Evolutionary conservation across 2,113 vertebrate species (phyloP).

Genomic region (Solenodon paradoxus): DNA sequence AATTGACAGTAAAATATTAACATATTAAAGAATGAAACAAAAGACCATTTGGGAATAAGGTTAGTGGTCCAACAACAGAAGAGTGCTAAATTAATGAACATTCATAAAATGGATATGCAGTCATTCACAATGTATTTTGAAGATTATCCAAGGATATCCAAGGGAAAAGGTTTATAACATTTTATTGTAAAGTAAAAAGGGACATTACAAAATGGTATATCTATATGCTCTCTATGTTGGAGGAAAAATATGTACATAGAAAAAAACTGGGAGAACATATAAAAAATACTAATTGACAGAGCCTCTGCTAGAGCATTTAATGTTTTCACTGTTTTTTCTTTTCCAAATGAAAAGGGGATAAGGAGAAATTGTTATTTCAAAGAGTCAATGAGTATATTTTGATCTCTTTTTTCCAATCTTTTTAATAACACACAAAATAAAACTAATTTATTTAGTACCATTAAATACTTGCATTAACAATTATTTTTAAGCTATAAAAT

Average conservation of each 20-base stretch:
- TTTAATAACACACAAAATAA: constrained; percentile 32
- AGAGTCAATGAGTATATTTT: not conserved
- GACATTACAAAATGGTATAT: not conserved
- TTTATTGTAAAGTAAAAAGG: not conserved
- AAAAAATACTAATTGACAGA: not conserved
- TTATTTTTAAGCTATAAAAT: constrained; percentile 41
- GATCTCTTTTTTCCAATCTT: not conserved
- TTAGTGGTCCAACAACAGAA: not conserved
- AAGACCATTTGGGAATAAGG: not conserved
- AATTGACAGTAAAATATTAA: not conserved
- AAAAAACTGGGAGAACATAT: not conserved
- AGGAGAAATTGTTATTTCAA: not conserved
- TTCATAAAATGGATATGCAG: not conserved
- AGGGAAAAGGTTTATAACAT: not conserved
- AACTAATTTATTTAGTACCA: not conserved
- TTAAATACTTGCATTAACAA: not conserved
- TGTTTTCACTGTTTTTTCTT: constrained; percentile 6
- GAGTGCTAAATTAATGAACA: not conserved
- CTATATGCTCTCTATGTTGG: not conserved
- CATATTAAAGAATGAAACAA: not conserved
- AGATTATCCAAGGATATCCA: not conserved
- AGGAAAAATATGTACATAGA: not conserved
- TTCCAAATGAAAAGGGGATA: not conserved
- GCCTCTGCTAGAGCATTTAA: not conserved
- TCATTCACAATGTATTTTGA: not conserved